Evolutionary conservation across 2,888 invertebrate species (phyloP).

Genomic region (Morpho deidamia): DNA sequence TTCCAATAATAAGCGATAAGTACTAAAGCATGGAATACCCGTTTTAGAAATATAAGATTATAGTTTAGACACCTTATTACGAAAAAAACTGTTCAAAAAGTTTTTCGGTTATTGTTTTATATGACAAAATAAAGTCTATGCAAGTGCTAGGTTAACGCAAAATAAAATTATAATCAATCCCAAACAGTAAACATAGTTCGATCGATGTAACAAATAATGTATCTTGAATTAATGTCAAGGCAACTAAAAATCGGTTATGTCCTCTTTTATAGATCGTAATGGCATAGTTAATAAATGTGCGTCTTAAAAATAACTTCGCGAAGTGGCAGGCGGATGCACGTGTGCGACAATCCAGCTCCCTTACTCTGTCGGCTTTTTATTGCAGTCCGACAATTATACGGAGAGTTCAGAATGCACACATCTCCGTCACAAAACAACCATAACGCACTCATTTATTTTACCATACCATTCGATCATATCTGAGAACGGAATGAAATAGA

Average conservation of each 20-base stretch:
- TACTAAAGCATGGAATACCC: too few species aligned
- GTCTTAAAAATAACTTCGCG: constrained; percentile 66
- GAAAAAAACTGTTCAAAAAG: too few species aligned
- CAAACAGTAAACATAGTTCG: too few species aligned
- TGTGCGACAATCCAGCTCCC: constrained; percentile 56
- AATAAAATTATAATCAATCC: too few species aligned
- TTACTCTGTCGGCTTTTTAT: constrained; percentile 52
- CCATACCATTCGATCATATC: constrained; percentile 18
- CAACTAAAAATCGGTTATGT: constrained; percentile 2
- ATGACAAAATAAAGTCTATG: too few species aligned
- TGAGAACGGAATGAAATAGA: constrained; percentile 15
- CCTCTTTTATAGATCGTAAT: constrained; percentile 15
- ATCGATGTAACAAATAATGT: too few species aligned
- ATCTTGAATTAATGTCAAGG: constrained; percentile 1
- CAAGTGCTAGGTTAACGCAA: too few species aligned
- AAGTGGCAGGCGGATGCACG: constrained; percentile 71
- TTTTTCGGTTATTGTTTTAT: too few species aligned
- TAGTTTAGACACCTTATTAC: too few species aligned
- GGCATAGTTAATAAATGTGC: constrained; percentile 13
- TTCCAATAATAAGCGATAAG: too few species aligned
- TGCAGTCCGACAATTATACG: constrained; percentile 38
- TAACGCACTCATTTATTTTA: constrained; percentile 26
- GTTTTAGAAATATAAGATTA: too few species aligned
- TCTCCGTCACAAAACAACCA: constrained; percentile 35
- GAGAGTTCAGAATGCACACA: constrained; percentile 26